Evolutionary conservation across 2,797 vertebrate species (phyloP), one percentile per base, ranked within the genome.

Genomic region (Centropyge bicolor): DNA sequence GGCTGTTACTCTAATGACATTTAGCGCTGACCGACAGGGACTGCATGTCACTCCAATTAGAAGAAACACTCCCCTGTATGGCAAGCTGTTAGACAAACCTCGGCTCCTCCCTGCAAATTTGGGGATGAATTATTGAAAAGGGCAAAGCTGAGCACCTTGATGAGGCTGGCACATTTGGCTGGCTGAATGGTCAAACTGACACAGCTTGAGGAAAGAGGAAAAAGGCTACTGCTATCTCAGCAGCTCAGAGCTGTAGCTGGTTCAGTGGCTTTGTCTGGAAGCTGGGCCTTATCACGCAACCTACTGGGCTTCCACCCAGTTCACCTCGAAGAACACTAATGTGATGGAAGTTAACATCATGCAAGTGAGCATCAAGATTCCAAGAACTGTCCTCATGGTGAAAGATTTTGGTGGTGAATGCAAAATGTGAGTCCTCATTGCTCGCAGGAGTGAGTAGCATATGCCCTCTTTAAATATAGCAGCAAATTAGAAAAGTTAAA

Each of bases 81-180:
- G 85, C 75, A 78, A 86, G 90, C 88, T 87, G 90, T 83, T 84
- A 80, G 76, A 88, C 84, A 78, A 92, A 87, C 71, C 80, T 73
- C 61, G 27, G 85, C 88, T 83, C 82, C 82, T 74, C 90, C 86
- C 85, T 83, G 91, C 85, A 92, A 91, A 93, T 95, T 84, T 91
- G 71, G 86, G 70, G 54, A 89, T 94, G 90, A 94, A 94, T 94
- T 91, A 94, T 94, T 93, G 85, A 95, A 93, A 94, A 94, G 93
- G 91, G 84, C 93, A 91, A 81, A 78, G 87, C 86, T 59, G 80
- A 88, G 88, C 90, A 92, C 88, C 92, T 92, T 91, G 90, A 94
- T 89, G 90, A 92, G 81, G 81, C 69, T 73, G 88, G 86, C 86
- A 88, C 78, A 85, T 89, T 90, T 82, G 76, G 80, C 84, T 59